Base-by-base conservation (phyloP, 2,888 invertebrate genomes). In the Lithophane leautieri region DNA sequence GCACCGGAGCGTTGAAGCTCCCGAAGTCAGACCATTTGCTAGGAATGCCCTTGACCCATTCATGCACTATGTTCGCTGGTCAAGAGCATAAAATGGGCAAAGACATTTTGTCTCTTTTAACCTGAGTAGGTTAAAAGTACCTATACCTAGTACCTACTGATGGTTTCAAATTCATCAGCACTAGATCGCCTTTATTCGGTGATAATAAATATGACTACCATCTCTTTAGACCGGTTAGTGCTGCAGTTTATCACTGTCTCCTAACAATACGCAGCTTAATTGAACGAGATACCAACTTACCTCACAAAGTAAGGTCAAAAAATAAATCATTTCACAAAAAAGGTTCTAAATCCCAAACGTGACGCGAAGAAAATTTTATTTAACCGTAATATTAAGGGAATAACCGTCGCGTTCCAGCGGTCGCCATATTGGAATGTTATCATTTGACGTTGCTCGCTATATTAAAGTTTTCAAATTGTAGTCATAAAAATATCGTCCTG, bases 311-410 rank as follows among this genome's bases (percentile, higher is more conserved):
- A 70, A 84, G 82, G 85, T 81, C 60, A 84, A 84, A 75, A 84
- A 83, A 85, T 83, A 82, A 85, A 83, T 76, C 69, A 74, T 74
- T 63, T 76, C 47, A 16, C 54, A 68, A 60, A 76, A 76, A 83
- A 56, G 63, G 74, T 60, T 60, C 76, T 83, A 86, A 86, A 76
- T 86, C 75, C 80, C 12, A 68, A 82, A 84, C 76, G 76, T 82
- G 82, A 84, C 70, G 68, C 12, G 85, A 71, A 82, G 81, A 76
- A 84, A 81, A 66, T 82, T 82, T 82, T 84, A 84, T 82, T 82
- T 84, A 84, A 82, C 81, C 82, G 76, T 84, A 69, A 82, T 82
- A 81, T 81, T 84, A 81, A 68, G 58, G 84, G 84, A 75, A 84
- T 81, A 74, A 71, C 76, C 71, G 56, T n/a, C 63, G 50, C 47